Evolutionary conservation across 2,888 invertebrate genomes (phyloP).

Genomic region (Invenusta paracnida): DNA sequence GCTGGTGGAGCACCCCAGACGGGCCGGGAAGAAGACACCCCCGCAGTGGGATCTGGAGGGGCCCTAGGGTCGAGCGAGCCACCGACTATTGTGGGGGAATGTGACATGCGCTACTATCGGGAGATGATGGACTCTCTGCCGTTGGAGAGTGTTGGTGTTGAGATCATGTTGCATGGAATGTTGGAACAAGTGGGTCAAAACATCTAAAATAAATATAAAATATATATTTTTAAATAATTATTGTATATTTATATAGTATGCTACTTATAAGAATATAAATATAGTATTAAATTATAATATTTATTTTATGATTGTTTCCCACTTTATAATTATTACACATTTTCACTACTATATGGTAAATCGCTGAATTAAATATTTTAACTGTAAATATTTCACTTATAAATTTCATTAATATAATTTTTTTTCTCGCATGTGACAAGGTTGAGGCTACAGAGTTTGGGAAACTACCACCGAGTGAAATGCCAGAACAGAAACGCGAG

Average conservation of each 20-base stretch:
- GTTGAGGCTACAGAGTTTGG: constrained; percentile 53
- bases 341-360: no score
- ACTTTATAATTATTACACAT: no score
- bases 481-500: constrained; percentile 49
- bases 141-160: constrained; percentile 56
- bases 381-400: no score
- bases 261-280: no score
- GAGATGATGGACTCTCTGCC: constrained; percentile 58
- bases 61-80: background rate
- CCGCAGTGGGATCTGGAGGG: background rate
- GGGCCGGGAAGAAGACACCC: background rate
- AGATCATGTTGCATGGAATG: constrained; percentile 57
- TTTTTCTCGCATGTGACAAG: no score
- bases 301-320: no score
- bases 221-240: no score
- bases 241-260: no score
- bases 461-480: constrained; percentile 54
- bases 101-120: constrained; percentile 59
- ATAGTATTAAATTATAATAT: no score
- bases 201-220: no score
- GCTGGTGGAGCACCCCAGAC: background rate
- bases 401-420: no score
- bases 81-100: constrained; percentile 42
- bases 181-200: constrained; percentile 59
- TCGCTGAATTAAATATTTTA: no score